phyloP scores from a whole-genome alignment of 2,888 invertebrate species.

The Kuschelorhynchus macadamiae region DNA sequence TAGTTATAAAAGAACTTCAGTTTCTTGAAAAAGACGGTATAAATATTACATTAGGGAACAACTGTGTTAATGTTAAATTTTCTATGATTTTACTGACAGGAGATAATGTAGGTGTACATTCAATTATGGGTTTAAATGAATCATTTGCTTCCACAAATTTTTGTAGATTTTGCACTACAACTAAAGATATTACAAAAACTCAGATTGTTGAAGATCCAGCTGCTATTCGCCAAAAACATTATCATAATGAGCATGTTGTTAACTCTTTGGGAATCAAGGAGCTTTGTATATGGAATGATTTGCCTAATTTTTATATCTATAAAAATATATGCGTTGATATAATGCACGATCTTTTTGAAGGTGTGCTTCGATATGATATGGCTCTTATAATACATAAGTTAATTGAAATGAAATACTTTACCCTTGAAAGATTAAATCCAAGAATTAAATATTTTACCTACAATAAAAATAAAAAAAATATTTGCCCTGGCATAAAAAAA shows the following conservation, averaged over 20 bases:
- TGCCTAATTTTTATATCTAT: constrained; percentile 33
- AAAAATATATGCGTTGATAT: constrained; percentile 43
- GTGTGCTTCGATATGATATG: constrained; percentile 46
- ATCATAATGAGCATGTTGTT: neutral
- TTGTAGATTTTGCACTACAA: constrained; percentile 35
- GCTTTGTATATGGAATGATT: constrained; percentile 26
- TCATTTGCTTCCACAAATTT: constrained; percentile 31
- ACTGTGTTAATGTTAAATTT: constrained; percentile 32
- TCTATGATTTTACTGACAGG: constrained; percentile 28
- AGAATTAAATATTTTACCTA: constrained; percentile 45
- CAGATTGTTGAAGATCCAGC: neutral
- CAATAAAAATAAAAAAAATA: constrained; percentile 39
- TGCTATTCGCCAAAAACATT: neutral
- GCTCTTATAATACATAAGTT: constrained; percentile 34
- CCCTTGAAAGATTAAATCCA: constrained; percentile 33
- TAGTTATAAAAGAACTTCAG: constrained; percentile 48
- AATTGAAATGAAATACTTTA: constrained; percentile 36
- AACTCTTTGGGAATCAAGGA: constrained; percentile 35
- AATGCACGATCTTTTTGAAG: constrained; percentile 49
- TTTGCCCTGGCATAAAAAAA: constrained; percentile 36
- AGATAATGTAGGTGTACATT: constrained; percentile 49
- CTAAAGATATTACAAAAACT: neutral
- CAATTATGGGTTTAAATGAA: constrained; percentile 38
- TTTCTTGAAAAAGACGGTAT: constrained; percentile 49
- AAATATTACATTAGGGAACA: constrained; percentile 15